Evolutionary conservation across 2,113 vertebrate species (phyloP), one percentile per base, ranked within the genome.

Genomic region (Ammodytes dubius): DNA sequence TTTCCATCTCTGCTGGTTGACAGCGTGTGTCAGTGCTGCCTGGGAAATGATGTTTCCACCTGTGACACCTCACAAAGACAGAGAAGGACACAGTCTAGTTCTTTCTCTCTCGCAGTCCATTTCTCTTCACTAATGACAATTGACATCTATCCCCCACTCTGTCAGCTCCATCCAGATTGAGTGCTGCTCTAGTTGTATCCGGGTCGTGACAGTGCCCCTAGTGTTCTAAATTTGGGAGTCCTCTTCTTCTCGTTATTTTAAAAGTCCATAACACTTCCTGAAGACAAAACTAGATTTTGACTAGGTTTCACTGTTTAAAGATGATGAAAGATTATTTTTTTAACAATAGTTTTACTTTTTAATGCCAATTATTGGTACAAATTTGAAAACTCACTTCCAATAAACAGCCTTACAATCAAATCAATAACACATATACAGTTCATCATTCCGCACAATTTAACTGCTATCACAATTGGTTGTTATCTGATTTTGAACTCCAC

Each of bases 21-120:
- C 85, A 81, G 89, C 79, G 69, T 88, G 85, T 92, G 90, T 91
- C 92, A 80, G 77, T 81, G 56, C 85, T 91, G 88, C 88, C 89
- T 76, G 75, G 76, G 76, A 90, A 91, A 92, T 92, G 82, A 89
- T 87, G 79, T 89, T 82, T 88, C 88, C 83, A 92, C 89, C 89
- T 92, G 93, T 90, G 91, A 92, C 89, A 92, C 74, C 76, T 89
- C 70, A 66, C 81, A 88, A 65, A 88, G 84, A 87, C 79, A 72
- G 77, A 82, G 73, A 79, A 82, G 79, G 84, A 82, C 85, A 80
- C 74, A 82, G 61, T 84, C 74, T 64, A 72, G 54, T 47, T 77
- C 56, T 77, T 68, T 35, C 19, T 60, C 68, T 45, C 70, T 42
- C 9, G 39, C 77, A 66, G 74, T 76, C 68, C 74, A 59, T 61